These are phyloP conservation scores for Andrena praecox DNA, from an alignment of 2,888 invertebrate species.

Conservation along the genomic window DNA sequence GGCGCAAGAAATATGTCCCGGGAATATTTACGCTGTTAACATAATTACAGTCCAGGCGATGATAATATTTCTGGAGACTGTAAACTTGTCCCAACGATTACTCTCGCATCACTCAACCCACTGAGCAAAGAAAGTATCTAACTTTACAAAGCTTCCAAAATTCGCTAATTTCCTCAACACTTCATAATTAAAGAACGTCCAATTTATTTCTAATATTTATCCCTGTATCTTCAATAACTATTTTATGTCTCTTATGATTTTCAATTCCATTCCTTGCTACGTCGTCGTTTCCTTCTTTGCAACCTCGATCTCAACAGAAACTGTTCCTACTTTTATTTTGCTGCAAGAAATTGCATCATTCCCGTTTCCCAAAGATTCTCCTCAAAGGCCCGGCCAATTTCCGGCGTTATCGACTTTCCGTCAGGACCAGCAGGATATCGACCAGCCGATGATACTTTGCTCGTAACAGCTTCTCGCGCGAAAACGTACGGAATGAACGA, in stretches of 20 bases:
- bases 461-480: background rate
- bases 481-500: conserved; percentile 3
- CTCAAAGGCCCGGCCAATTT: conserved; percentile 2
- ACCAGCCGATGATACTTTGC: background rate
- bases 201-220: too few species aligned
- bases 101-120: too few species aligned
- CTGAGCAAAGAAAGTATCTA: too few species aligned
- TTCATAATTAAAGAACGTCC: too few species aligned
- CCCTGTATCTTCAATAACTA: too few species aligned
- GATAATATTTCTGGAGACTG: too few species aligned
- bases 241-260: too few species aligned
- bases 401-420: conserved; percentile 29
- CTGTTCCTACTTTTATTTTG: background rate
- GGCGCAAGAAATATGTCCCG: background rate
- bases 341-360: background rate
- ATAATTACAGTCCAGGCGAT: background rate
- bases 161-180: too few species aligned
- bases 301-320: background rate
- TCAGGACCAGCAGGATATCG: conserved; percentile 3
- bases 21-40: background rate
- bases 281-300: background rate
- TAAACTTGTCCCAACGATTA: too few species aligned
- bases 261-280: too few species aligned
- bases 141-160: too few species aligned
- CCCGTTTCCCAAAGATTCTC: background rate